Conservation (phyloP, 1,140 invertebrate species). For the Eulimnadia texana region DNA sequence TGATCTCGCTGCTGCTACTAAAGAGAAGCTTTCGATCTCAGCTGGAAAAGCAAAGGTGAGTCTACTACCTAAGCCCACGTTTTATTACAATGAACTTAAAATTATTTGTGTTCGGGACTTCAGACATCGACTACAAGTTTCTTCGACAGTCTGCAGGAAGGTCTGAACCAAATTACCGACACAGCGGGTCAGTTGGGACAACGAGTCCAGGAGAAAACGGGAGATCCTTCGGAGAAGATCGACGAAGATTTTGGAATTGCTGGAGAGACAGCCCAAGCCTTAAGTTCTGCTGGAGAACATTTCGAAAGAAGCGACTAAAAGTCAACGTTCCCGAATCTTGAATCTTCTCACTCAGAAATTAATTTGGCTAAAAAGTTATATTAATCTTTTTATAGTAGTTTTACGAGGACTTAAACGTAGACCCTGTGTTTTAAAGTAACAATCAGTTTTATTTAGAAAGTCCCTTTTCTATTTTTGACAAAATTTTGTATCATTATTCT, state of each 20-base stretch:
- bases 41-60: background rate
- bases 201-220: background rate
- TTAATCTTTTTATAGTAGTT: too few species aligned
- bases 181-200: background rate
- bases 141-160: background rate
- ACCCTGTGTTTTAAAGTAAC: too few species aligned
- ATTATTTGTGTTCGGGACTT: background rate
- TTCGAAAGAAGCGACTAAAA: background rate
- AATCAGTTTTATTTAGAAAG: too few species aligned
- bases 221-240: background rate
- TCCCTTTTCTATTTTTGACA: too few species aligned
- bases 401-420: too few species aligned
- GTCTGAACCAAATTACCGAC: slow-evolving; percentile 7
- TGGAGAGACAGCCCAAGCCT: background rate
- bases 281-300: background rate
- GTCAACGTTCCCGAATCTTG: too few species aligned
- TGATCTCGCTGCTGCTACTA: background rate
- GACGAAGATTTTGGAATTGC: background rate
- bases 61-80: background rate
- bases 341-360: too few species aligned
- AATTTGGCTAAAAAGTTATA: too few species aligned
- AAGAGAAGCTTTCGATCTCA: background rate
- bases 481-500: too few species aligned
- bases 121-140: background rate
- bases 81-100: background rate